These are phyloP conservation scores for Yponomeuta malinellus DNA, from an alignment of 2,888 invertebrate genomes.

Conservation along the genomic window DNA sequence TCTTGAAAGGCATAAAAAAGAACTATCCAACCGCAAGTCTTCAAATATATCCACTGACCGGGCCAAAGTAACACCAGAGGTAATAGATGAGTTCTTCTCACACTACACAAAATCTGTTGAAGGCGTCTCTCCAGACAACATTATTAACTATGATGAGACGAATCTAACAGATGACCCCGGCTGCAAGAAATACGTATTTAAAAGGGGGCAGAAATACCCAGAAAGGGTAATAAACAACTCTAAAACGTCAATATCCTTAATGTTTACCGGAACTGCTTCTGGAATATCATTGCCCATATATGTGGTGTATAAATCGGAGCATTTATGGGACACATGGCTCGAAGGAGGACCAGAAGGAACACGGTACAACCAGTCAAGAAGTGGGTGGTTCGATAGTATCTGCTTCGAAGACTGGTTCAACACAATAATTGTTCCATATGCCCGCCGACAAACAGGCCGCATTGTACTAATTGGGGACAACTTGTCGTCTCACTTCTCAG, in stretches of 20 bases:
- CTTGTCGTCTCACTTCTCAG: slow-evolving; percentile 1
- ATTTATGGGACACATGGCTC: slow-evolving; percentile 46
- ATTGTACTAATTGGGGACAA: slow-evolving; percentile 35
- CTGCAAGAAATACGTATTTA: slow-evolving; percentile 13
- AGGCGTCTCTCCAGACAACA: background rate
- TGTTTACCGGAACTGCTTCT: slow-evolving; percentile 17
- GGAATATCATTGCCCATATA: slow-evolving; percentile 19
- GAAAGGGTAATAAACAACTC: slow-evolving; percentile 24
- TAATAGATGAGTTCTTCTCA: background rate
- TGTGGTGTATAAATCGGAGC: slow-evolving; percentile 39
- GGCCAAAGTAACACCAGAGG: slow-evolving; percentile 14
- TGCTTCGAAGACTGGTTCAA: slow-evolving; percentile 38
- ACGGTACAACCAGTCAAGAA: slow-evolving; percentile 40
- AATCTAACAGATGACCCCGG: slow-evolving; percentile 8
- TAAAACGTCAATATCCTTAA: slow-evolving; percentile 13
- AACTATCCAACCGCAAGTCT: slow-evolving; percentile 20
- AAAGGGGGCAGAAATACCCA: slow-evolving; percentile 16
- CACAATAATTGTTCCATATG: slow-evolving; percentile 25
- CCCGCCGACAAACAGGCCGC: slow-evolving; percentile 28
- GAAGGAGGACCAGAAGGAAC: slow-evolving; percentile 37
- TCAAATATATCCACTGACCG: slow-evolving; percentile 19
- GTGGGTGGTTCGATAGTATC: slow-evolving; percentile 42
- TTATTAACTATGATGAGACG: slow-evolving; percentile 14
- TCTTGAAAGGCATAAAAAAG: slow-evolving; percentile 12
- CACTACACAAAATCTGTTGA: background rate